Evolutionary conservation across 2,888 invertebrate genomes (phyloP).

Genomic region (Spilosoma lubricipeda): DNA sequence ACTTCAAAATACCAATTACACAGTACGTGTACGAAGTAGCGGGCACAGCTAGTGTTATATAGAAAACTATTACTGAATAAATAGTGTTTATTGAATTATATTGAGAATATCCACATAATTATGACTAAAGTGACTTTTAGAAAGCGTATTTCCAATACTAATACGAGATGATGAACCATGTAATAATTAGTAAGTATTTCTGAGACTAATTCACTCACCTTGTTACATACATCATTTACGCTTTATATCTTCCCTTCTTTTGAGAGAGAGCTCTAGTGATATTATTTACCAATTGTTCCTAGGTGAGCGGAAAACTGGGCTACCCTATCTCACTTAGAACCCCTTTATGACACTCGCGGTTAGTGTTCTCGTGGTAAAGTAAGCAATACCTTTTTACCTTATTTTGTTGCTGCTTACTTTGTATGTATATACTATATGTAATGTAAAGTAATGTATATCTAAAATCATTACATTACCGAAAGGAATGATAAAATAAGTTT

Average conservation of each 20-base stretch:
- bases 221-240: background rate
- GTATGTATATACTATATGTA: no score
- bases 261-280: background rate
- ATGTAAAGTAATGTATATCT: no score
- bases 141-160: background rate
- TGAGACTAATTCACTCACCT: background rate
- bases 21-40: no score
- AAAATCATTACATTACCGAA: background rate
- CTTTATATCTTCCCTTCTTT: background rate
- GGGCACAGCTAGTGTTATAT: no score
- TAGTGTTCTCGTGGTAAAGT: background rate
- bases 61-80: no score
- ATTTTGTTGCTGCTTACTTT: no score
- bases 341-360: background rate
- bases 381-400: background rate
- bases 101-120: no score
- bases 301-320: background rate
- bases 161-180: background rate
- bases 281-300: background rate
- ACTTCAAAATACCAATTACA: no score
- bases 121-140: no score
- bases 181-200: background rate
- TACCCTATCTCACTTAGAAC: background rate
- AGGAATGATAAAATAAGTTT: no score
- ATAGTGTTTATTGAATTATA: no score